Evolutionary conservation across 30 jellyfish, hydroid and myxozoan genomes (phyloP).

Genomic region (Pelagia noctiluca): DNA sequence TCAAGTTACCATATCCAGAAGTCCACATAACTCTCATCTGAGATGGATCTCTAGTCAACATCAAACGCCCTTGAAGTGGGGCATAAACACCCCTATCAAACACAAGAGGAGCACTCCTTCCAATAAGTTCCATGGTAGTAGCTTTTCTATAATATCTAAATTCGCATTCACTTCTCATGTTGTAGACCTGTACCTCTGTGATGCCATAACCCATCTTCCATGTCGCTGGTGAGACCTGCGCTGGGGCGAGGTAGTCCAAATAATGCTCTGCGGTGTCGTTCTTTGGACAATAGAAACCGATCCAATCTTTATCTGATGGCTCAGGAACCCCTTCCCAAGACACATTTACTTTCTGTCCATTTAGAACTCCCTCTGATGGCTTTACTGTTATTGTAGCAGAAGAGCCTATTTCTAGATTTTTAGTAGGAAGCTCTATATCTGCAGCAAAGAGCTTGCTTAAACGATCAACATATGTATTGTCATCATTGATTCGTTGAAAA

Average conservation of each 20-base stretch:
- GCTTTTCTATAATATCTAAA: conserved; percentile 63
- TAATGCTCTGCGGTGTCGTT: conserved; percentile 23
- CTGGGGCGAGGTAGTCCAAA: conserved; percentile 45
- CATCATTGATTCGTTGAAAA: conserved; percentile 11
- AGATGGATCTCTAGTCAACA: conserved; percentile 65
- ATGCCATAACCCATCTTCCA: conserved; percentile 58
- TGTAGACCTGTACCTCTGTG: conserved; percentile 16
- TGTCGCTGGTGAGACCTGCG: conserved; percentile 16
- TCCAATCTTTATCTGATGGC: conserved; percentile 71
- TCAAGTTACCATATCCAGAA: conserved; percentile 44
- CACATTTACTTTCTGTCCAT: conserved; percentile 70
- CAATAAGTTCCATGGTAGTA: conserved; percentile 19
- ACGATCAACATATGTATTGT: conserved; percentile 25
- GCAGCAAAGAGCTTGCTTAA: conserved; percentile 11
- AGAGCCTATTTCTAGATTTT: not conserved
- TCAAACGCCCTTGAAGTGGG: conserved; percentile 64
- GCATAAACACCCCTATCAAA: conserved; percentile 41
- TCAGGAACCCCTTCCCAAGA: conserved; percentile 61
- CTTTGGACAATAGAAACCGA: conserved; percentile 78
- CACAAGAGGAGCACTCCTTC: conserved; percentile 30
- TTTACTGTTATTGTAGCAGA: not conserved
- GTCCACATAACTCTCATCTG: conserved; percentile 84
- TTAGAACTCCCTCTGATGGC: conserved; percentile 29
- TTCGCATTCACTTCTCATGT: conserved; percentile 62
- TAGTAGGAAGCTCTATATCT: conserved; percentile 23